These are phyloP conservation scores for Drosophila eohydei DNA, from an alignment of 2,888 invertebrate genomes.

Conservation along the genomic window DNA sequence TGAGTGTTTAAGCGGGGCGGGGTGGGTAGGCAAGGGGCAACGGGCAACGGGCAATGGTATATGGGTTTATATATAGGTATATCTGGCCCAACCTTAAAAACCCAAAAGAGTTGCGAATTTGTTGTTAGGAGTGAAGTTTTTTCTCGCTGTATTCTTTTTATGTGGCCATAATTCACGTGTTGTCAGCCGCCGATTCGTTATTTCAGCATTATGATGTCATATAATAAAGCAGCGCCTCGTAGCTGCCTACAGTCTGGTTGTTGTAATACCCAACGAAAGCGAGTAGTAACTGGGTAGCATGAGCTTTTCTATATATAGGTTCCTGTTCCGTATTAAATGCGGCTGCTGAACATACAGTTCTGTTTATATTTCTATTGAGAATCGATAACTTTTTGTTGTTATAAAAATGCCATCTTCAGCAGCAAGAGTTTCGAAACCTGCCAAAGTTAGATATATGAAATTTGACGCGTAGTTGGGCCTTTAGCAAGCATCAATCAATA, in stretches of 20 bases:
- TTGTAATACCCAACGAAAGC: neutral
- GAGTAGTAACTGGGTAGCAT: neutral
- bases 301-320: neutral
- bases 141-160: constrained; percentile 22
- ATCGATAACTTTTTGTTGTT: neutral
- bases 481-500: too few relatives aligned
- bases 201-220: constrained; percentile 71
- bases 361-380: neutral
- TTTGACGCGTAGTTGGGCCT: too few relatives aligned
- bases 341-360: neutral
- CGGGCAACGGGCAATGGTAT: too few relatives aligned
- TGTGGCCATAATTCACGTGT: constrained; percentile 74
- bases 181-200: constrained; percentile 56
- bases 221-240: constrained; percentile 33
- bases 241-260: constrained; percentile 15
- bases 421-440: too few relatives aligned
- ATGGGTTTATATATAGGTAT: neutral
- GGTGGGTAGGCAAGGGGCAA: neutral
- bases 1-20: neutral
- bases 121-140: constrained; percentile 30
- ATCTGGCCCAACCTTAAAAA: constrained; percentile 66
- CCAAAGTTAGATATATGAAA: too few relatives aligned
- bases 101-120: constrained; percentile 39
- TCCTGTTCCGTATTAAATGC: neutral
- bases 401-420: too few relatives aligned